A percentile compares a stretch with the other conserved stretches of the same genome.
Evolutionary conservation across 2,888 invertebrate species (phyloP).

Genomic region (Folsomia candida): DNA sequence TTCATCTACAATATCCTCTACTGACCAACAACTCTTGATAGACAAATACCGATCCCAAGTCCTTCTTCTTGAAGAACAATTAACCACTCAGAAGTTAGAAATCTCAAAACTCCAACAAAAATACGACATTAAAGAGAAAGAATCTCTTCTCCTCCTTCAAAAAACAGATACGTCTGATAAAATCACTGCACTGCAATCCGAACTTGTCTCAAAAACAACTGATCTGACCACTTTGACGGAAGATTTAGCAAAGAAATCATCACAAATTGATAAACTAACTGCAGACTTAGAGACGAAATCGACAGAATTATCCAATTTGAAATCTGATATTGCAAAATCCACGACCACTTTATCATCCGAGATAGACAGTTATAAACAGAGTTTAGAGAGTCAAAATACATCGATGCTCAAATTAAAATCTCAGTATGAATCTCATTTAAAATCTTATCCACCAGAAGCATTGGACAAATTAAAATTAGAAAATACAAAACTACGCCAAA

Average conservation of each 20-base stretch:
- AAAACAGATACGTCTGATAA: too few species aligned
- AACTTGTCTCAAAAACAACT: not conserved
- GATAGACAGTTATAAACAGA: not conserved
- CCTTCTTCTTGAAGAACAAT: not conserved
- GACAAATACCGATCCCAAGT: not conserved
- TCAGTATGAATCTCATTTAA: not conserved
- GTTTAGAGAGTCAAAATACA: not conserved
- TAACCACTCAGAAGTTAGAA: not conserved
- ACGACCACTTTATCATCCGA: not conserved
- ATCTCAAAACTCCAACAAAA: not conserved
- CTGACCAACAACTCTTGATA: too few species aligned
- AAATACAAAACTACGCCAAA: conserved; percentile 56
- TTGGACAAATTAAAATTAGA: conserved; percentile 27
- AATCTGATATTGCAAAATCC: not conserved
- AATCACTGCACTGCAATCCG: too few species aligned
- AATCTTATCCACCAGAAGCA: conserved; percentile 9
- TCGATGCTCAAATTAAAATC: not conserved
- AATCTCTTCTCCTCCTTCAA: too few species aligned
- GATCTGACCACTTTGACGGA: not conserved
- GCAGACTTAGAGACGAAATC: not conserved
- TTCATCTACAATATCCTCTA: too few species aligned
- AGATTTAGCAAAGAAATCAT: not conserved
- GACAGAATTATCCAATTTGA: not conserved
- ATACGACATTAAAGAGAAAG: not conserved
- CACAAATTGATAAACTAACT: not conserved